Evolutionary conservation across 1,140 invertebrate species (phyloP).

Genomic region (Melipona quadrifasciata): DNA sequence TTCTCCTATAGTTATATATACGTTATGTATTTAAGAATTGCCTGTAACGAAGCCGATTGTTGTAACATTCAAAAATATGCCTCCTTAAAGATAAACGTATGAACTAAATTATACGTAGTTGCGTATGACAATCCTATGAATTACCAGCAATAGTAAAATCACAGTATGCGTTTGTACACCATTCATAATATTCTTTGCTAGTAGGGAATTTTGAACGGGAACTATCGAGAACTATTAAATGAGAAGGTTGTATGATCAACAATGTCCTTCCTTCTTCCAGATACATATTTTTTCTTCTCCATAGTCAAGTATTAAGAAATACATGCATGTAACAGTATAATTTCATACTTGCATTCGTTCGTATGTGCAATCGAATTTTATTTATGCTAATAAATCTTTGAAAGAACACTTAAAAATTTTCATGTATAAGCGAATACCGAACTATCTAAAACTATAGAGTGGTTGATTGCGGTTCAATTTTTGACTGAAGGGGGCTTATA

Average conservation of each 20-base stretch:
- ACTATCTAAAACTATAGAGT: not conserved
- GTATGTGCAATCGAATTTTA: slow-evolving; percentile 10
- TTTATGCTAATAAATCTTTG: slow-evolving; percentile 10
- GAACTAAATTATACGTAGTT: not conserved
- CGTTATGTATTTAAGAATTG: not conserved
- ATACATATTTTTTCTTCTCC: not conserved
- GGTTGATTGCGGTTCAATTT: not conserved
- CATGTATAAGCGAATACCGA: not conserved
- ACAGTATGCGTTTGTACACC: slow-evolving; percentile 6
- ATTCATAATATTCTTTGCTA: slow-evolving; percentile 20
- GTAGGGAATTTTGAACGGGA: not conserved
- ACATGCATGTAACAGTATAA: slow-evolving; percentile 4
- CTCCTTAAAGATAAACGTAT: not conserved
- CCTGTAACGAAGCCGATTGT: not conserved
- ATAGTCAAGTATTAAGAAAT: not conserved
- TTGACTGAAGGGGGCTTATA: not conserved
- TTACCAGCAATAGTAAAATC: slow-evolving; percentile 16
- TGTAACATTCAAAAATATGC: not conserved
- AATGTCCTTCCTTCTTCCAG: not conserved
- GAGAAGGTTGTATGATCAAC: not conserved
- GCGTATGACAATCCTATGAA: not conserved
- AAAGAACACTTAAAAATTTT: not conserved
- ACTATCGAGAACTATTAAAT: not conserved
- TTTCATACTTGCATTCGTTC: slow-evolving; percentile 9
- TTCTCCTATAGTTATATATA: not conserved